Evolutionary conservation across 2,113 vertebrate genomes (phyloP), one percentile per base, ranked within the genome.

Genomic region (Malurus cyaneus): DNA sequence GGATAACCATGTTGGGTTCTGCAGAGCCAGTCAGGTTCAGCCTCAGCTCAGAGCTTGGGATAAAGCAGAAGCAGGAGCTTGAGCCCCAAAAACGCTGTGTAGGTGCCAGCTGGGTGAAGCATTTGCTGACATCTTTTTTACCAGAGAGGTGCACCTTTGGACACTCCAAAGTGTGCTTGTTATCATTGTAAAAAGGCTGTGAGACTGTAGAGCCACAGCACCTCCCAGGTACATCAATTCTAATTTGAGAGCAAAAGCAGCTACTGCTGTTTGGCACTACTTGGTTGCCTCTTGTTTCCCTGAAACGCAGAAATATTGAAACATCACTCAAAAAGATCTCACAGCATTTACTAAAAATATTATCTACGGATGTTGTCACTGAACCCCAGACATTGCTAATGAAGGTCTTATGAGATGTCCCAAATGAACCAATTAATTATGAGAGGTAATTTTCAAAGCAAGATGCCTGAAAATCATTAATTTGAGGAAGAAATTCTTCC

Each of bases 1-100:
- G 2, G 23, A 8, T 29, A 25, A 60, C 39, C 39, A 44, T 6
- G 26, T 2, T 34, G 17, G 31, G 39, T 39, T 39, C 24, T 0
- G 0, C 36, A 61, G 3, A 53, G 49, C 25, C 9, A 6, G 7
- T 16, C 46, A 52, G 57, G 32, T 17, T 76, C 53, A 67, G 1
- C 8, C 42, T 64, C 56, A 54, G 31, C 56, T 88, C 56, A 61
- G 24, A 80, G 4, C 78, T 10, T 61, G 42, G 4, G 4, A 71
- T 3, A 36, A 14, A 67, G 39, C 70, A 90, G 49, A 39, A 64
- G 26, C 11, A 74, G 24, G 16, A 11, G 19, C 57, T 86, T 83
- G 52, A 50, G 29, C 21, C 67, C 60, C 42, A 29, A 0, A 0
- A 47, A 80, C 44, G 61, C 25, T 66, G n/a, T 1, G 7, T 1